Evolutionary conservation across 2,797 vertebrate species (phyloP).

Genomic region (Nyctalus aviator): DNA sequence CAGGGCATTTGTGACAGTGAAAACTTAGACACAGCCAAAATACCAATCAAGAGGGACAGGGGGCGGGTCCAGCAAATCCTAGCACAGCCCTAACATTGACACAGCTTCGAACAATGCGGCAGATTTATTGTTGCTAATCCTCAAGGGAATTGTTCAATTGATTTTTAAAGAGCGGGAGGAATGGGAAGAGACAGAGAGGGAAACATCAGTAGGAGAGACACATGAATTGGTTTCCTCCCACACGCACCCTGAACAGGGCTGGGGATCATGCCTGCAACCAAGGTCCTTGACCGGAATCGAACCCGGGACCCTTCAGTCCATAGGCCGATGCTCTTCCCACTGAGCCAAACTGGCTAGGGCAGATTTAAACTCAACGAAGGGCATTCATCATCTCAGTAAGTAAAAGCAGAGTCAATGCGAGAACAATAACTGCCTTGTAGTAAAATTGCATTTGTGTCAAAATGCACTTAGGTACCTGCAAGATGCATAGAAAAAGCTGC

Average conservation of each 20-base stretch:
- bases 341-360: too few species aligned
- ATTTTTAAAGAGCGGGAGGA: too few species aligned
- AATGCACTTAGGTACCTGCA: not conserved
- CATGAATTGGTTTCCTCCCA: too few species aligned
- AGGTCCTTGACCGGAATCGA: too few species aligned
- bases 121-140: not conserved
- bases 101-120: not conserved
- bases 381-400: not conserved
- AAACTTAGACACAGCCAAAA: not conserved
- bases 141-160: too few species aligned
- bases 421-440: not conserved
- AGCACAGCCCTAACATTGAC: not conserved
- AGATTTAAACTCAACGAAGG: not conserved
- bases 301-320: too few species aligned
- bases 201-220: too few species aligned
- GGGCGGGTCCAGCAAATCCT: not conserved
- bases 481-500: not conserved
- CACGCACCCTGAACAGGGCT: too few species aligned
- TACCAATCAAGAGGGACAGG: not conserved
- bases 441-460: not conserved
- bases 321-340: too few species aligned
- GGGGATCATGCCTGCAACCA: too few species aligned
- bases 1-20: not conserved
- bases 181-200: too few species aligned
- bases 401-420: not conserved